Base-by-base conservation (phyloP, 2,113 vertebrate species). In the Prunella himalayana region DNA sequence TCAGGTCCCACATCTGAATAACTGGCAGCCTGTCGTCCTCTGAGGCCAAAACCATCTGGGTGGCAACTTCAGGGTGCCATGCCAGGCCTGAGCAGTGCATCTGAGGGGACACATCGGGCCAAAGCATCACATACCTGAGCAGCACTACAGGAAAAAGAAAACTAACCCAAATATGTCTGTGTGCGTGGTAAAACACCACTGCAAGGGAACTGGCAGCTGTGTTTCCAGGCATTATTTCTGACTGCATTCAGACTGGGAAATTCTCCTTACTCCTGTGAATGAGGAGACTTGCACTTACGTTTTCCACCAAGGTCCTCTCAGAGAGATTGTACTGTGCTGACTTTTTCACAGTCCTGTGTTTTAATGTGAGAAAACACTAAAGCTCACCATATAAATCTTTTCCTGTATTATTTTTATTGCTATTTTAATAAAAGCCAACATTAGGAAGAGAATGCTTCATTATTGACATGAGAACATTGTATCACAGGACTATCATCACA, bases 11-110 rank as follows among this genome's bases (percentile, higher is more conserved):
- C 98, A 99, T 98, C 97, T 99, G 99, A 92, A 99, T 98, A 78
- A 99, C 99, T 4, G 99, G 99, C 96, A 99, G 96, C 37, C 99
- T 98, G 95, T 99, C 99, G 3, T 99, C 99, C 95, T 99, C 99
- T 0, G 99, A 99, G 69, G 99, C 98, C 92, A 99, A 78, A 28
- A 99, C 98, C 98, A 99, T 98, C 97, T 99, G 99, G 21, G 99
- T 99, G 83, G 99, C 99, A 63, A 99, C 97, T 45, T 99, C 99
- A 9, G 99, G 99, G 96, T 99, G 99, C 99, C 99, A 99, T 0
- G 98, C 99, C 95, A 99, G 94, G 33, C 99, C 99, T 6, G 99
- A 99, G 90, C 99, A 99, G 94, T 99, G 99, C 99, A 99, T 99
- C 99, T 99, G 83, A 37, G 23, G 75, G 49, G 93, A 1, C 51